Evolutionary conservation across 2,113 vertebrate species (phyloP).

Genomic region (Periophthalmodon schlosseri): DNA sequence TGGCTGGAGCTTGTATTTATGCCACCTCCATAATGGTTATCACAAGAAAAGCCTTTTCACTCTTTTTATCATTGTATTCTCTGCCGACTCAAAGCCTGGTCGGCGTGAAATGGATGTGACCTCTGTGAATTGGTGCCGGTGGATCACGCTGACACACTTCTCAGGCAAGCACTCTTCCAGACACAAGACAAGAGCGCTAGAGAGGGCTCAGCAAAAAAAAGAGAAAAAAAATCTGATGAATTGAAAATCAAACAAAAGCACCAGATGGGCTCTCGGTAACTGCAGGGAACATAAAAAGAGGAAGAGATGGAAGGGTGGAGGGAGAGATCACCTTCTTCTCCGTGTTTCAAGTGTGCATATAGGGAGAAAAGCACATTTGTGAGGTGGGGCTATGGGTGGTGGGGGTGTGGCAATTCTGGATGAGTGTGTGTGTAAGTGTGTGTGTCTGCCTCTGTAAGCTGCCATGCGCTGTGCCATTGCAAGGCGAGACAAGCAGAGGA

Average conservation of each 20-base stretch:
- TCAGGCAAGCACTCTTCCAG: neutral
- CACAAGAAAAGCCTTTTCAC: neutral
- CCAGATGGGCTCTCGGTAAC: conserved; percentile 70
- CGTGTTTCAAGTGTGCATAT: conserved; percentile 36
- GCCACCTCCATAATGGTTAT: neutral
- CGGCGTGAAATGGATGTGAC: conserved; percentile 39
- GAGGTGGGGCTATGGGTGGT: conserved; percentile 30
- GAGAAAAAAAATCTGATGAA: conserved; percentile 44
- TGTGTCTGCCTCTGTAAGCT: conserved; percentile 19
- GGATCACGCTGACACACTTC: conserved; percentile 21
- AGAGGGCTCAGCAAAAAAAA: conserved; percentile 20
- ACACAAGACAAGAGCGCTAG: conserved; percentile 17
- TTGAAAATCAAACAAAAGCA: conserved; percentile 67
- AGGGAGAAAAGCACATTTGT: conserved; percentile 25
- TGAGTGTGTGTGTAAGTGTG: conserved; percentile 78
- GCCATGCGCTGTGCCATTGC: conserved; percentile 40
- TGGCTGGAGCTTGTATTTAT: neutral
- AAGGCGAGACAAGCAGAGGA: conserved; percentile 50
- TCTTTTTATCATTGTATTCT: neutral
- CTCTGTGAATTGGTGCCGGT: conserved; percentile 19
- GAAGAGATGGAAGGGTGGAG: conserved; percentile 5
- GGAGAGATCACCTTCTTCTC: conserved; percentile 48
- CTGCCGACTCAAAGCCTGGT: neutral
- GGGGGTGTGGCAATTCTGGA: conserved; percentile 63
- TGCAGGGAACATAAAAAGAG: conserved; percentile 46